Evolutionary conservation across 2,888 invertebrate species (phyloP).

Genomic region (Cerastis leucographa): DNA sequence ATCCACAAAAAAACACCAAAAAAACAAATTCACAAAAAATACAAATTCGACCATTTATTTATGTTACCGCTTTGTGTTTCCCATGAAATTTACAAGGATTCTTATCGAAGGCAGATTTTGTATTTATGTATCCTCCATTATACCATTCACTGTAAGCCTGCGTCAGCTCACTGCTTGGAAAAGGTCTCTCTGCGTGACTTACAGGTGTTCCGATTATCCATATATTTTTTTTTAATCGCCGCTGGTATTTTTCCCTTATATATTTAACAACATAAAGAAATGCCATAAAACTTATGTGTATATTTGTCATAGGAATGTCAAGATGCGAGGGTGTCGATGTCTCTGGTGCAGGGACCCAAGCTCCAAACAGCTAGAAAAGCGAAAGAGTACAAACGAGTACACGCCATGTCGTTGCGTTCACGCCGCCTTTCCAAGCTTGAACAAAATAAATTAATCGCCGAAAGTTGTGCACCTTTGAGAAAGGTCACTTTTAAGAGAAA

Average conservation of each 20-base stretch:
- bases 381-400: not conserved
- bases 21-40: too few relatives aligned
- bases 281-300: not conserved
- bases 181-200: too few relatives aligned
- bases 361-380: not conserved
- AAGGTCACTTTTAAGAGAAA: slow-evolving; percentile 7
- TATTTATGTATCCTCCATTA: too few relatives aligned
- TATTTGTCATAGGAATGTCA: slow-evolving; percentile 11
- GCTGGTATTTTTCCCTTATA: not conserved
- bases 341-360: not conserved
- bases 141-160: too few relatives aligned
- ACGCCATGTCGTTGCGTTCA: slow-evolving; percentile 29
- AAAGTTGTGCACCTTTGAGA: not conserved
- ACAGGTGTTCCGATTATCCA: too few relatives aligned
- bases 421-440: not conserved
- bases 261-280: not conserved
- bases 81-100: too few relatives aligned
- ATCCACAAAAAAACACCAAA: too few relatives aligned
- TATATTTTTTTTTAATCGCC: not conserved
- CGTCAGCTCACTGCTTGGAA: too few relatives aligned
- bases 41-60: too few relatives aligned
- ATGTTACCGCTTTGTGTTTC: too few relatives aligned
- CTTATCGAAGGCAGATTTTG: too few relatives aligned
- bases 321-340: not conserved
- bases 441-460: not conserved